phyloP scores from a whole-genome alignment of 2,888 invertebrate genomes.

The Strigamia transsilvanica region DNA sequence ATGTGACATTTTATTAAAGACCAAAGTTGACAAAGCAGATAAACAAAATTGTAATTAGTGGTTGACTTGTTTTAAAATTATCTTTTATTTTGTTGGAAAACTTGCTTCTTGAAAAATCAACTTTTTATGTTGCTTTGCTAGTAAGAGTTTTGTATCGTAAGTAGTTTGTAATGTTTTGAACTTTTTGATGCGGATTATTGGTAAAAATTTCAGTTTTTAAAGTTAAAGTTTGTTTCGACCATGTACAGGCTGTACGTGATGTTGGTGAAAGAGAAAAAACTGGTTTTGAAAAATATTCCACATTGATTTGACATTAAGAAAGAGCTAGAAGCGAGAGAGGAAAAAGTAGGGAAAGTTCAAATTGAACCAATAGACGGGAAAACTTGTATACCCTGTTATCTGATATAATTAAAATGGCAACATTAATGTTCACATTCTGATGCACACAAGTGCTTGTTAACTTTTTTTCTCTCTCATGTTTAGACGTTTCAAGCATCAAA shows the following conservation, averaged over 20 bases:
- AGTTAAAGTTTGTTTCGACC: neutral
- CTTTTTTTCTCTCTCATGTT: conserved; percentile 1
- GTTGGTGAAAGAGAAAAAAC: neutral
- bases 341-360: neutral
- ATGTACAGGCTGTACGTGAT: neutral
- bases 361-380: conserved; percentile 29
- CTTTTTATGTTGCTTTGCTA: neutral
- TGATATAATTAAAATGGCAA: conserved; percentile 37
- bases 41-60: neutral
- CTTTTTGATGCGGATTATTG: neutral
- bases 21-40: neutral
- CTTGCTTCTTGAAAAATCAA: neutral
- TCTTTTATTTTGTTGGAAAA: neutral
- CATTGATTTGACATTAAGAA: conserved; percentile 45
- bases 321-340: neutral
- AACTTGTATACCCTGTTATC: neutral
- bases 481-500: conserved; percentile 36
- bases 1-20: neutral
- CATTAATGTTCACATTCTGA: conserved; percentile 2
- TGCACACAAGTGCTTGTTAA: conserved; percentile 46
- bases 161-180: neutral
- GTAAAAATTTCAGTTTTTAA: neutral
- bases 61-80: neutral
- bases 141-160: neutral
- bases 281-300: neutral